A percentile compares a stretch with the other conserved stretches of the same genome.
Conservation (phyloP, 2,888 invertebrate species). For the Teleiodes luculella region DNA sequence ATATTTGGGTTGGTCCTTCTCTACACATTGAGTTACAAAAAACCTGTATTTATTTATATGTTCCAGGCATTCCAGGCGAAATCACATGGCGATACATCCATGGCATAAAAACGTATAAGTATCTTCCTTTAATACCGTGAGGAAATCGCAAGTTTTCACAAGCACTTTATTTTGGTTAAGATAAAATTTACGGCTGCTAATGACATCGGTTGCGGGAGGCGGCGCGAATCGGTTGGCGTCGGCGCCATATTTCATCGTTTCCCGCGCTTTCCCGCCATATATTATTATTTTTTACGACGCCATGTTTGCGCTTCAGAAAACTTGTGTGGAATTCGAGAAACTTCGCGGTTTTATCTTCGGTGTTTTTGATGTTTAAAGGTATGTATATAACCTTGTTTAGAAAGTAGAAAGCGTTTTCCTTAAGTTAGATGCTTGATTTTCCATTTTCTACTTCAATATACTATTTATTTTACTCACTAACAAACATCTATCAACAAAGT, state of each 20-base stretch:
- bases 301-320: conserved; percentile 6
- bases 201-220: conserved; percentile 42
- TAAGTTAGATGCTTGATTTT: no score
- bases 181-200: conserved; percentile 54
- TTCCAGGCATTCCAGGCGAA: no score
- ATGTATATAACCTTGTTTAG: no score
- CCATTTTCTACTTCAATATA: no score
- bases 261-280: conserved; percentile 53
- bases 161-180: conserved; percentile 12
- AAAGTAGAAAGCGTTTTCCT: no score
- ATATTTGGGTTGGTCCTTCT: no score
- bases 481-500: no score
- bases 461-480: no score
- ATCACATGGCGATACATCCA: not conserved
- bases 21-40: no score
- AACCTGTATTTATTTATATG: no score
- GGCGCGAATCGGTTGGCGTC: conserved; percentile 36
- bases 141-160: not conserved
- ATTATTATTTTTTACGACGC: conserved; percentile 10
- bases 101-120: not conserved
- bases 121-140: not conserved
- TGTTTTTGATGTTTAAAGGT: not conserved
- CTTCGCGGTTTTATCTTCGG: not conserved
- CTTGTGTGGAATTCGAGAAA: conserved; percentile 3
- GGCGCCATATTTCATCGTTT: conserved; percentile 66